Base-by-base conservation (phyloP, 2,113 vertebrate genomes). In the Cygnus atratus region DNA sequence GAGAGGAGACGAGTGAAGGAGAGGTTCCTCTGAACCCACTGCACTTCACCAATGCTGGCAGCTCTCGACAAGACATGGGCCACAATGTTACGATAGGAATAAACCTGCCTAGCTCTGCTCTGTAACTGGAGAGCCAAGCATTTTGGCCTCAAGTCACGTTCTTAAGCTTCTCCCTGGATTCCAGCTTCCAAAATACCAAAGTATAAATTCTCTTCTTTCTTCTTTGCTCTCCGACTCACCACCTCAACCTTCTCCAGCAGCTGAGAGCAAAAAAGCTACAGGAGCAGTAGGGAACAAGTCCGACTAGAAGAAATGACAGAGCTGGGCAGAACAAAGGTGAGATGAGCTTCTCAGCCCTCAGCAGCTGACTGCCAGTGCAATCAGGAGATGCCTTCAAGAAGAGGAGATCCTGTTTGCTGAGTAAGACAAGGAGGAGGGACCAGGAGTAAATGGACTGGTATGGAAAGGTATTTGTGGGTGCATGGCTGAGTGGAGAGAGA, bases 141-240 rank as follows among this genome's bases (percentile, higher is more conserved):
- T 93, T 96, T 92, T 96, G 95, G 95, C 96, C 93, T 89, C 88
- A 72, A 96, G 93, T 95, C 93, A 96, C 41, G 66, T 93, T 89
- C 95, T 87, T 94, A 82, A 94, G 77, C 95, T 96, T 96, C 93
- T 92, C 80, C 66, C 86, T 97, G 92, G 92, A 95, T 94, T 96
- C 88, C 93, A 92, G 86, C 84, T 96, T 95, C 88, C 88, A 94
- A 93, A 96, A 90, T 96, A 87, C 93, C 90, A 29, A 93, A 95
- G 93, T 62, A 95, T 72, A 93, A 94, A 96, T 92, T 88, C 82
- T 70, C 67, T 77, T 44, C 74, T 91, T 89, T 87, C 84, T 89
- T 74, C 87, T 80, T 90, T 74, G 68, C 90, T 95, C 84, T 95
- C 84, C 78, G 3, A 57, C 92, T 97, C 57, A n/a, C 22, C 90